These are phyloP conservation scores for Cactoblastis cactorum DNA, from an alignment of 2,888 invertebrate genomes.

Conservation along the genomic window DNA sequence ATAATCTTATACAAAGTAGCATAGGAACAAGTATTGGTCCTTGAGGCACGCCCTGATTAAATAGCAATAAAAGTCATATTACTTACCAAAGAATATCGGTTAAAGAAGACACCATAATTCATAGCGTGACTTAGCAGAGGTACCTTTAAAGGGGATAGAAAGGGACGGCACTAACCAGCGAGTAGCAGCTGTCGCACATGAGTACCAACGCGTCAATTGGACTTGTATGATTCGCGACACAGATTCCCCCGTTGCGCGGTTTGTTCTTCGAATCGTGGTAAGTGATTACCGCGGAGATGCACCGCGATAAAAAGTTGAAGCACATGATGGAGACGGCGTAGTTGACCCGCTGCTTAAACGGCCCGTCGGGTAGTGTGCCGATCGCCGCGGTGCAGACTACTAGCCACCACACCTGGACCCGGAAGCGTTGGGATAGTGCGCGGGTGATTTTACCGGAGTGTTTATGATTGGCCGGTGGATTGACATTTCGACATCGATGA, in stretches of 20 bases:
- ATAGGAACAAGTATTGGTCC: too few relatives aligned
- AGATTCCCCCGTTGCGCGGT: constrained; percentile 91
- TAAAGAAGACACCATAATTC: too few relatives aligned
- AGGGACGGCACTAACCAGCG: constrained; percentile 95
- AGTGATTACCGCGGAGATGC: constrained; percentile 92
- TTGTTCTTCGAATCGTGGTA: constrained; percentile 93
- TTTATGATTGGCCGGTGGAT: too few relatives aligned
- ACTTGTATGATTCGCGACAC: constrained; percentile 99
- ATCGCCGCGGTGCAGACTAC: constrained; percentile 91
- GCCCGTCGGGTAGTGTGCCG: constrained; percentile 89
- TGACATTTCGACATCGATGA: too few relatives aligned
- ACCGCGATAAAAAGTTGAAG: constrained; percentile 94
- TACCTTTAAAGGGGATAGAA: too few relatives aligned
- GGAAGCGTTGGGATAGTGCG: constrained; percentile 28
- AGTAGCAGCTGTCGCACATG: constrained; percentile 98
- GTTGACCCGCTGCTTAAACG: constrained; percentile 89
- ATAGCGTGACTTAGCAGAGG: too few relatives aligned
- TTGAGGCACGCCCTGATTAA: too few relatives aligned
- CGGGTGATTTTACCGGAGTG: too few relatives aligned
- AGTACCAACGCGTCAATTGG: constrained; percentile 98
- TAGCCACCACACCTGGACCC: constrained; percentile 89
- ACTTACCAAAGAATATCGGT: too few relatives aligned
- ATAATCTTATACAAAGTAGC: too few relatives aligned
- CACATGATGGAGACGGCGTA: constrained; percentile 90
- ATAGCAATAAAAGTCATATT: too few relatives aligned